A percentile compares a stretch with the other conserved stretches of the same genome.
Conservation (phyloP, 23 tunicate genomes). For the Botrylloides violaceus region DNA sequence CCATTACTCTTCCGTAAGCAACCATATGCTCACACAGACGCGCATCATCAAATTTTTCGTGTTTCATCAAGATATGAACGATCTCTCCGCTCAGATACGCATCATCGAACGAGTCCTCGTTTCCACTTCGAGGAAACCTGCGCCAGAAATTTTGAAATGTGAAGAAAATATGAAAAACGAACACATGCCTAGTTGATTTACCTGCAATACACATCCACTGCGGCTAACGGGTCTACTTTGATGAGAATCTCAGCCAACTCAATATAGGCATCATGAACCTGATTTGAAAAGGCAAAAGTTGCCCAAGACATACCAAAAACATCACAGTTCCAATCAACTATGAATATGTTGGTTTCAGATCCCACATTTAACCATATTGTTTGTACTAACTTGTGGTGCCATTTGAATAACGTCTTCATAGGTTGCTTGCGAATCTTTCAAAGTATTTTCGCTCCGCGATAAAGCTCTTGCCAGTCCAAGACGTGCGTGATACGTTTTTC, state of each 20-base stretch:
- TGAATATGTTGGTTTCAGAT: no score
- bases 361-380: no score
- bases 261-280: constrained; percentile 91
- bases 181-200: not conserved
- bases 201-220: constrained; percentile 82
- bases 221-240: constrained; percentile 57
- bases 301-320: no score
- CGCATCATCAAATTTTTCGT: constrained; percentile 71
- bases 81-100: constrained; percentile 93
- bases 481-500: constrained; percentile 50
- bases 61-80: constrained; percentile 86
- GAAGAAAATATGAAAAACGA: not conserved
- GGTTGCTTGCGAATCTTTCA: constrained; percentile 34
- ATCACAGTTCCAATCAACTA: no score
- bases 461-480: constrained; percentile 73
- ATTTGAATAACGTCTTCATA: constrained; percentile 89
- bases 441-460: constrained; percentile 51
- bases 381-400: constrained; percentile 77
- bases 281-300: no score
- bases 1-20: constrained; percentile 81
- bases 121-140: constrained; percentile 46
- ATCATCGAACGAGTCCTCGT: constrained; percentile 76
- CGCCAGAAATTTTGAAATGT: not conserved
- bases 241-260: constrained; percentile 84
- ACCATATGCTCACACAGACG: constrained; percentile 83